These are phyloP conservation scores for Pogonophryne albipinna DNA, from an alignment of 2,797 vertebrate genomes.

Conservation along the genomic window DNA sequence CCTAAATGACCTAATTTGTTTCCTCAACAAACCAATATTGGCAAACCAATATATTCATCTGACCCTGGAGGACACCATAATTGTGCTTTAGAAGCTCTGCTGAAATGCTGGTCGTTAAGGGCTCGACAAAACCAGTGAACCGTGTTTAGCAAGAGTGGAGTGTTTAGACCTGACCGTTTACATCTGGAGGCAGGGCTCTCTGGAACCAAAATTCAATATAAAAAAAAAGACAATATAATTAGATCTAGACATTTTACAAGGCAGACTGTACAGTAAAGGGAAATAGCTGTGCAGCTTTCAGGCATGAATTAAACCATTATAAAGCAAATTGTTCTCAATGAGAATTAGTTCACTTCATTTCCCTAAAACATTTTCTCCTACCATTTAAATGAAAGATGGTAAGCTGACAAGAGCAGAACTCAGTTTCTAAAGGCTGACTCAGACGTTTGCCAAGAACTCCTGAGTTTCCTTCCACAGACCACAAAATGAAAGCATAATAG, in stretches of 20 bases:
- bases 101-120: slow-evolving; percentile 38
- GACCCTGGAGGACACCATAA: slow-evolving; percentile 14
- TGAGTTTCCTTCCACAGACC: background rate
- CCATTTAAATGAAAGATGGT: background rate
- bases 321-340: background rate
- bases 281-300: slow-evolving; percentile 20
- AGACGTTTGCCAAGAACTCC: slow-evolving; percentile 5
- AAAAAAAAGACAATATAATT: slow-evolving; percentile 53
- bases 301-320: slow-evolving; percentile 24
- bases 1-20: background rate
- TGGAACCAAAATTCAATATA: slow-evolving; percentile 40
- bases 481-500: slow-evolving; percentile 2
- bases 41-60: background rate
- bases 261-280: background rate
- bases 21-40: background rate
- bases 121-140: slow-evolving; percentile 33
- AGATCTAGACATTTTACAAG: slow-evolving; percentile 52
- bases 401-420: background rate
- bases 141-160: slow-evolving; percentile 18
- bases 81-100: slow-evolving; percentile 31
- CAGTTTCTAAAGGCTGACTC: slow-evolving; percentile 7
- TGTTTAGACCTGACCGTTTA: slow-evolving; percentile 46
- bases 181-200: slow-evolving; percentile 15
- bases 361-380: background rate
- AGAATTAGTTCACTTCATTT: slow-evolving; percentile 4